Percentiles rank a stretch among this genome's conserved stretches.
Conservation (phyloP, 30 jellyfish, hydroid and myxozoan species). For the Rhopilema esculentum region DNA sequence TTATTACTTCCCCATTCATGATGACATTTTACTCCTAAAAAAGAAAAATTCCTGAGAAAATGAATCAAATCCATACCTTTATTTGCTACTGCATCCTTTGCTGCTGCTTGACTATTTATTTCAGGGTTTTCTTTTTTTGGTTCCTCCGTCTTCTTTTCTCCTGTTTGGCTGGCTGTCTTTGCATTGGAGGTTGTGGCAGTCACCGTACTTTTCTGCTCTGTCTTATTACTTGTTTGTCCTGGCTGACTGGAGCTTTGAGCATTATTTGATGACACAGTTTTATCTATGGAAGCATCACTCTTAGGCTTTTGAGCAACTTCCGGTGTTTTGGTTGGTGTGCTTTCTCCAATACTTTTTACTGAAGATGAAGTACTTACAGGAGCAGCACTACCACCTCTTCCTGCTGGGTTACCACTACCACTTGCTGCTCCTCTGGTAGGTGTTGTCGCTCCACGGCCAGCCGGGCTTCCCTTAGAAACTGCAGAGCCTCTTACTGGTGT, state of each 20-base stretch:
- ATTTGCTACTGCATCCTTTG: not conserved
- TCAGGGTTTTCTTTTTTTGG: too few relatives aligned
- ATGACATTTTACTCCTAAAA: too few relatives aligned
- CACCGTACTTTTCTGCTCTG: too few relatives aligned
- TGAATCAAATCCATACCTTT: not conserved
- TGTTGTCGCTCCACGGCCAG: slow-evolving; percentile 25
- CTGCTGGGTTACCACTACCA: not conserved
- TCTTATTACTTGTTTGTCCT: too few relatives aligned
- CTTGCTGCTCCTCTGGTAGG: slow-evolving; percentile 4
- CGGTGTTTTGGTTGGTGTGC: too few relatives aligned
- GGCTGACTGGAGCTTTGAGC: too few relatives aligned
- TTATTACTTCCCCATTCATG: too few relatives aligned
- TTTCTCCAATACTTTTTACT: too few relatives aligned
- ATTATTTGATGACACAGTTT: not conserved
- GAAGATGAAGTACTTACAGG: not conserved
- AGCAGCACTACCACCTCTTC: slow-evolving; percentile 19
- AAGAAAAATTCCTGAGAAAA: too few relatives aligned
- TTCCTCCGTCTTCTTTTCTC: not conserved
- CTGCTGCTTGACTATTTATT: not conserved
- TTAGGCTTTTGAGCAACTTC: too few relatives aligned
- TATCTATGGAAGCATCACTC: too few relatives aligned
- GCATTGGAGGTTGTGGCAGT: not conserved
- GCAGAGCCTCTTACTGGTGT: slow-evolving; percentile 35
- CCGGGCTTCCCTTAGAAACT: slow-evolving; percentile 1
- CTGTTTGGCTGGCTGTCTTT: not conserved